phyloP scores from a whole-genome alignment of 2,888 invertebrate genomes.

The Pachymerium ferrugineum region DNA sequence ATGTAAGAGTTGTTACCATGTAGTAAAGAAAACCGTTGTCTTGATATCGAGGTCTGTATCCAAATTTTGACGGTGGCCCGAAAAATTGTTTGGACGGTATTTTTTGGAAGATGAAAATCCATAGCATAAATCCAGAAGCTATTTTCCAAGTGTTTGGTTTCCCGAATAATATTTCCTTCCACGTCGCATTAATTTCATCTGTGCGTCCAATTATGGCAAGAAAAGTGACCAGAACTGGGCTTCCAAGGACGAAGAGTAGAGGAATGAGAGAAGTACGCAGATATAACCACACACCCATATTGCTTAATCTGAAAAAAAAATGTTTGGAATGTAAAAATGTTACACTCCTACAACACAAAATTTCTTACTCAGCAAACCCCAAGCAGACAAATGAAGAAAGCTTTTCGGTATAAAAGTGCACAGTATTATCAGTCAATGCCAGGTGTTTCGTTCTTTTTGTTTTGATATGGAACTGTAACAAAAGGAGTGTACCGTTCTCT shows the following conservation, averaged over 20 bases:
- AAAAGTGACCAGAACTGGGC: not conserved
- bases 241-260: not conserved
- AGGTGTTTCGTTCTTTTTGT: too few relatives aligned
- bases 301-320: too few relatives aligned
- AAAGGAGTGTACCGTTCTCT: too few relatives aligned
- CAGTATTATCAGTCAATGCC: too few relatives aligned
- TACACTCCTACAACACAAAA: too few relatives aligned
- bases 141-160: constrained; percentile 36
- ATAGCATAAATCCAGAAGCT: constrained; percentile 42
- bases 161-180: constrained; percentile 6
- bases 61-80: constrained; percentile 52
- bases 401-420: too few relatives aligned
- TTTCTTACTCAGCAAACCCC: too few relatives aligned
- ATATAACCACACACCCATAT: not conserved
- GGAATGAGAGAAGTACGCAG: not conserved
- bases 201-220: not conserved
- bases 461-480: too few relatives aligned
- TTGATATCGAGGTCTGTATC: constrained; percentile 46
- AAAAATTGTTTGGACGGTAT: constrained; percentile 45
- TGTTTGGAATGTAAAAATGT: too few relatives aligned
- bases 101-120: constrained; percentile 49
- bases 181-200: not conserved
- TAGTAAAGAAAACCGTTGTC: constrained; percentile 54
- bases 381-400: too few relatives aligned
- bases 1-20: constrained; percentile 39